phyloP scores from a whole-genome alignment of 2,113 vertebrate genomes.

The Microcebus tavaratra region DNA sequence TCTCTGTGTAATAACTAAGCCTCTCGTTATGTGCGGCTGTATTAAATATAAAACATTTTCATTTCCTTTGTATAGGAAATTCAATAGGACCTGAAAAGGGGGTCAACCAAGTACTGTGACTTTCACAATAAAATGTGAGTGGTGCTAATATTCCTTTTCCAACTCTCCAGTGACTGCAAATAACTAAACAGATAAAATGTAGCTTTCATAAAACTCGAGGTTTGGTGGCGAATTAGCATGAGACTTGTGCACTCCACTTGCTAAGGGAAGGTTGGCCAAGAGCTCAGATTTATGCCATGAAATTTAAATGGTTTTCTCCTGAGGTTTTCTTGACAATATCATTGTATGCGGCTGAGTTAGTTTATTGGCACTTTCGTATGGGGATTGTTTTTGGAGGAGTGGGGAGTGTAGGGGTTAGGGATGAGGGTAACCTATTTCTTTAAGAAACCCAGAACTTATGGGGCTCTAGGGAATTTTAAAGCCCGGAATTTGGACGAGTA shows the following conservation, averaged over 20 bases:
- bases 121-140: conserved; percentile 85
- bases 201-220: conserved; percentile 88
- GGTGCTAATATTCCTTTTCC: conserved; percentile 85
- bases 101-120: conserved; percentile 84
- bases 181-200: conserved; percentile 88
- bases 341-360: conserved; percentile 78
- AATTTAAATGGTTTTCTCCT: conserved; percentile 86
- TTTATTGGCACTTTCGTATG: conserved; percentile 78
- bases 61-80: conserved; percentile 88
- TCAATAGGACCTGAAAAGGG: conserved; percentile 84
- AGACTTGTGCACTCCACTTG: conserved; percentile 81
- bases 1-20: conserved; percentile 82
- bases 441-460: conserved; percentile 73
- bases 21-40: conserved; percentile 82
- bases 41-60: conserved; percentile 88
- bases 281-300: conserved; percentile 85
- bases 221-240: conserved; percentile 86
- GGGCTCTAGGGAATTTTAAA: conserved; percentile 75
- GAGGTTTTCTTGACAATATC: conserved; percentile 85
- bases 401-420: not conserved
- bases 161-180: conserved; percentile 82
- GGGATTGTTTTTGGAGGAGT: conserved; percentile 78
- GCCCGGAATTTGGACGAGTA: conserved; percentile 76
- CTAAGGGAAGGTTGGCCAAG: conserved; percentile 83
- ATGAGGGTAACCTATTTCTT: conserved; percentile 71